phyloP scores from a whole-genome alignment of 2,113 vertebrate genomes.

The Mesoclemmys tuberculata region DNA sequence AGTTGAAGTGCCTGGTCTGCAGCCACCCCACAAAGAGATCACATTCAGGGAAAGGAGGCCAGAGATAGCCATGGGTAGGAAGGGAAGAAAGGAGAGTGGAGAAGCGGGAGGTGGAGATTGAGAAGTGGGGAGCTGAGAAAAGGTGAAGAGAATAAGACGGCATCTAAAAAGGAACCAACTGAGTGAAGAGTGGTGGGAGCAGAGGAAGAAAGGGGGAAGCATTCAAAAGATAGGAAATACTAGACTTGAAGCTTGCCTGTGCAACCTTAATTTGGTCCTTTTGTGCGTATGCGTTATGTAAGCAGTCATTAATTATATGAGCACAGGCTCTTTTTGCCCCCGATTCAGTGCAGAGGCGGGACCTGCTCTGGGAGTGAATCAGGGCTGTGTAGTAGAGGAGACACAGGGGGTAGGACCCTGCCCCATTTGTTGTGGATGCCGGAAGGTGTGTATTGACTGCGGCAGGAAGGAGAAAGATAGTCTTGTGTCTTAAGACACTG shows the following conservation, averaged over 20 bases:
- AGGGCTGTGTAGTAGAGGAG: neutral
- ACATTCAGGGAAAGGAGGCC: neutral
- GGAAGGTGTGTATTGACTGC: neutral
- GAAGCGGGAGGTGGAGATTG: neutral
- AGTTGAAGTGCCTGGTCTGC: neutral
- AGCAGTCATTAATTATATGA: neutral
- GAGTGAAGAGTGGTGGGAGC: neutral
- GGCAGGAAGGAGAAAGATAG: neutral
- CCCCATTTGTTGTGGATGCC: neutral
- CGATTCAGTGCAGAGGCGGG: neutral
- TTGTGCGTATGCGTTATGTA: neutral
- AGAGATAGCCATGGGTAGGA: neutral
- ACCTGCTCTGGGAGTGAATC: neutral
- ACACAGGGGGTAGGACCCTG: neutral
- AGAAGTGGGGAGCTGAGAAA: neutral
- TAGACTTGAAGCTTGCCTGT: rapidly evolving
- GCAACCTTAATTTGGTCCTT: neutral
- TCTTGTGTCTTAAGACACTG: neutral
- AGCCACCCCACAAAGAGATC: neutral
- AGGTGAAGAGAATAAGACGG: neutral
- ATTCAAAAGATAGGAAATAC: rapidly evolving
- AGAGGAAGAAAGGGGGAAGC: neutral
- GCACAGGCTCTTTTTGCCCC: rapidly evolving
- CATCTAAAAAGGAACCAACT: neutral
- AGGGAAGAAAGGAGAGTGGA: neutral